These are phyloP conservation scores for Anomalospiza imberbis DNA, from an alignment of 2,797 vertebrate species.

Conservation along the genomic window DNA sequence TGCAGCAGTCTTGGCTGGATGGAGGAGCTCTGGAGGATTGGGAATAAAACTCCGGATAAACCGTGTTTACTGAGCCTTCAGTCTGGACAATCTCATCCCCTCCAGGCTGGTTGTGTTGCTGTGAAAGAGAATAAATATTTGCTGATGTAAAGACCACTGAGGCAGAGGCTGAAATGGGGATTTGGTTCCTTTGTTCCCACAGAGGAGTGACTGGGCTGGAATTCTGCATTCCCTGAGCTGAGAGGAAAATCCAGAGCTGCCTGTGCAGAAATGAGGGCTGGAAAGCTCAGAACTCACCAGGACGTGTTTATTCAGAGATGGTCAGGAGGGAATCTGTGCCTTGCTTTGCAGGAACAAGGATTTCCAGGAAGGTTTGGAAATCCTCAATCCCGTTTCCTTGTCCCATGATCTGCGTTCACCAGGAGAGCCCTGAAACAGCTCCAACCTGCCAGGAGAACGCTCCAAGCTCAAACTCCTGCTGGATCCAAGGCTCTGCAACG, in stretches of 20 bases:
- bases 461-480: not conserved
- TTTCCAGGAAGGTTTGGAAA: not conserved
- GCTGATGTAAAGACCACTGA: not conserved
- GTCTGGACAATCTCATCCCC: slow-evolving; percentile 4
- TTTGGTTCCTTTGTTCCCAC: not conserved
- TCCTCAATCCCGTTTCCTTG: not conserved
- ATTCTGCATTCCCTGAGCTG: not conserved
- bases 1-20: not conserved
- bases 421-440: not conserved
- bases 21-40: not conserved
- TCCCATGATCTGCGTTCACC: not conserved
- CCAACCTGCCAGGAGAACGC: not conserved
- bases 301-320: not conserved
- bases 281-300: not conserved
- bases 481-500: not conserved
- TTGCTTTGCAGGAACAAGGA: not conserved
- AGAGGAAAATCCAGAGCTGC: not conserved
- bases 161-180: not conserved
- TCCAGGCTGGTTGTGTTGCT: not conserved
- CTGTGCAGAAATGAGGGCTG: not conserved
- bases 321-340: not conserved
- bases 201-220: not conserved
- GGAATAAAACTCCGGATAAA: not conserved
- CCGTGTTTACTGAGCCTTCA: not conserved
- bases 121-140: not conserved